Percentiles rank a stretch among this genome's conserved stretches.
Evolutionary conservation across 2,888 invertebrate genomes (phyloP).

Genomic region (Bombylius discolor): DNA sequence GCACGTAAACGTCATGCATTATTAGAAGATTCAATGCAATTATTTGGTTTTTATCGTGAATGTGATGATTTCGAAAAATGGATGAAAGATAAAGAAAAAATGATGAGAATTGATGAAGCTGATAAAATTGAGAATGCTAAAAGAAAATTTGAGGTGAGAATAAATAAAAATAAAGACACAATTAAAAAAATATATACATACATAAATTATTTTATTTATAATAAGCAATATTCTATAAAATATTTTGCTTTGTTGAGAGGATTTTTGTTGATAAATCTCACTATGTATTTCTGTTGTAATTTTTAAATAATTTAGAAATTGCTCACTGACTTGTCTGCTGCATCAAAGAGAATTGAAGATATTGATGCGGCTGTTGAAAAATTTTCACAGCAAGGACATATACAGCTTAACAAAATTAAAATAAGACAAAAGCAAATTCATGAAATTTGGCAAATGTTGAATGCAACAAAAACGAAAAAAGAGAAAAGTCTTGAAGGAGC

Average conservation of each 20-base stretch:
- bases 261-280: no score
- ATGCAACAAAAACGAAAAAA: conserved; percentile 74
- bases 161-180: no score
- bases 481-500: conserved; percentile 87
- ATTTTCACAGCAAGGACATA: conserved; percentile 71
- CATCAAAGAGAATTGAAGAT: conserved; percentile 78
- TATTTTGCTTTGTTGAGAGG: no score
- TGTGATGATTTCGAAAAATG: conserved; percentile 97
- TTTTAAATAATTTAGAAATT: conserved; percentile 50
- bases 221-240: no score
- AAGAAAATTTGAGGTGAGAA: conserved; percentile 68
- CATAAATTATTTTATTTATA: no score
- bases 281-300: no score
- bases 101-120: conserved; percentile 65
- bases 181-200: no score
- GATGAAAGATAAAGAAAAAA: conserved; percentile 90
- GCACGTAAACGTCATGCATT: conserved; percentile 69
- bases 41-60: conserved; percentile 89
- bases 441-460: conserved; percentile 76
- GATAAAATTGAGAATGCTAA: conserved; percentile 88
- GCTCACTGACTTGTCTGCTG: conserved; percentile 88
- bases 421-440: conserved; percentile 71
- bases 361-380: conserved; percentile 79
- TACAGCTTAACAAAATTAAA: conserved; percentile 68
- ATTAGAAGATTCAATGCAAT: conserved; percentile 80